Conservation (phyloP, 2,888 invertebrate genomes). For the Zaprionus lineosus region DNA sequence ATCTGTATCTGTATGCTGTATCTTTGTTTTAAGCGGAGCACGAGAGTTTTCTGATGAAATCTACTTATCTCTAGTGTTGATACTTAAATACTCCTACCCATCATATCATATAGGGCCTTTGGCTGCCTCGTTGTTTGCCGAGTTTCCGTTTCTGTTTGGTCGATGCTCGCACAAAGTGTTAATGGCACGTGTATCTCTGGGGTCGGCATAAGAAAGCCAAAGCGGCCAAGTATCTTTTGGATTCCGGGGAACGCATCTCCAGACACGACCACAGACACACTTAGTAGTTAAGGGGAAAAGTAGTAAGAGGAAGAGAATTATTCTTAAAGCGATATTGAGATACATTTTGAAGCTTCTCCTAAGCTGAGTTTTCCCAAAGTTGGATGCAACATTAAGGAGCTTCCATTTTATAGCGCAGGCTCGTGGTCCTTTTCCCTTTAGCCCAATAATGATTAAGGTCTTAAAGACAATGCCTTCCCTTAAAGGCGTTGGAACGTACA, state of each 20-base stretch:
- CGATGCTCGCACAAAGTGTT: conserved; percentile 65
- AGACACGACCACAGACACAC: no score
- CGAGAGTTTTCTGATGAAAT: conserved; percentile 68
- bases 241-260: no score
- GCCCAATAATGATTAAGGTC: not conserved
- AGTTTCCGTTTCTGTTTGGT: conserved; percentile 30
- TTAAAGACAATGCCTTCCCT: no score
- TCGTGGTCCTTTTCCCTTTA: not conserved
- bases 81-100: conserved; percentile 13
- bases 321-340: no score
- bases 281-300: no score
- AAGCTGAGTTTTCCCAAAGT: no score
- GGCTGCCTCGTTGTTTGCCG: conserved; percentile 13
- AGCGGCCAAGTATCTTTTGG: not conserved
- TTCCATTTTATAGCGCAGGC: no score
- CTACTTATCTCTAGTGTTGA: conserved; percentile 53
- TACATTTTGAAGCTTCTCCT: no score
- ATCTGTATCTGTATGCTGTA: conserved; percentile 12
- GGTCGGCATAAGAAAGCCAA: not conserved
- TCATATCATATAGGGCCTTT: conserved; percentile 15
- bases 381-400: no score
- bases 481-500: conserved; percentile 11
- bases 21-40: conserved; percentile 9
- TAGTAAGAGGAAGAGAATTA: no score
- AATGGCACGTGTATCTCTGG: conserved; percentile 75